These are phyloP conservation scores for Lepeophtheirus nordmannii DNA, from an alignment of 2,888 invertebrate species.

Conservation along the genomic window DNA sequence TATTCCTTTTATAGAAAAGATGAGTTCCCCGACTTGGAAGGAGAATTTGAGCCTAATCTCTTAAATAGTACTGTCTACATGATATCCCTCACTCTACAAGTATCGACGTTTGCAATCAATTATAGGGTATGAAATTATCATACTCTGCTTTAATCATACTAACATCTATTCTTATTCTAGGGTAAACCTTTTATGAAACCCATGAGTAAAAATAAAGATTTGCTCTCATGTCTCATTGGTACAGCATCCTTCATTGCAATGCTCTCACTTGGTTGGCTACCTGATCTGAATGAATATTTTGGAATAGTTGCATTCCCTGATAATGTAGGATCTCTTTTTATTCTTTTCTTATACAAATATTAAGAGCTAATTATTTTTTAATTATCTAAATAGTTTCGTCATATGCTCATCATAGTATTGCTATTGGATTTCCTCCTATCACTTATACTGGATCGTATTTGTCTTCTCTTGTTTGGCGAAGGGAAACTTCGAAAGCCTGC, in stretches of 20 bases:
- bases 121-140: constrained; percentile 56
- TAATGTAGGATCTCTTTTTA: constrained; percentile 49
- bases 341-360: not conserved
- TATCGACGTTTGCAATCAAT: constrained; percentile 96
- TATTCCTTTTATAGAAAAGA: constrained; percentile 27
- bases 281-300: constrained; percentile 72
- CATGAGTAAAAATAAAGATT: constrained; percentile 70
- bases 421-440: constrained; percentile 71
- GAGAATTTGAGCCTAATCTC: constrained; percentile 76
- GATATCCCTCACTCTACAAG: constrained; percentile 89
- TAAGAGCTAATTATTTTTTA: not conserved
- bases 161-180: constrained; percentile 40
- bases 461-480: constrained; percentile 71
- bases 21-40: constrained; percentile 47
- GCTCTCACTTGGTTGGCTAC: constrained; percentile 65
- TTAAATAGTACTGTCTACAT: constrained; percentile 97
- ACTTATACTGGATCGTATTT: constrained; percentile 64
- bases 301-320: constrained; percentile 86
- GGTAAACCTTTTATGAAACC: constrained; percentile 99
- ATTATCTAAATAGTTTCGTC: constrained; percentile 58
- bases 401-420: constrained; percentile 62
- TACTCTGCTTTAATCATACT: not conserved
- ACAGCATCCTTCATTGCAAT: constrained; percentile 67
- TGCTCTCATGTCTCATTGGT: constrained; percentile 72
- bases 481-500: constrained; percentile 39